Evolutionary conservation across 92 coral and sea anemone genomes (phyloP).

Genomic region (Epizoanthus fatuus): DNA sequence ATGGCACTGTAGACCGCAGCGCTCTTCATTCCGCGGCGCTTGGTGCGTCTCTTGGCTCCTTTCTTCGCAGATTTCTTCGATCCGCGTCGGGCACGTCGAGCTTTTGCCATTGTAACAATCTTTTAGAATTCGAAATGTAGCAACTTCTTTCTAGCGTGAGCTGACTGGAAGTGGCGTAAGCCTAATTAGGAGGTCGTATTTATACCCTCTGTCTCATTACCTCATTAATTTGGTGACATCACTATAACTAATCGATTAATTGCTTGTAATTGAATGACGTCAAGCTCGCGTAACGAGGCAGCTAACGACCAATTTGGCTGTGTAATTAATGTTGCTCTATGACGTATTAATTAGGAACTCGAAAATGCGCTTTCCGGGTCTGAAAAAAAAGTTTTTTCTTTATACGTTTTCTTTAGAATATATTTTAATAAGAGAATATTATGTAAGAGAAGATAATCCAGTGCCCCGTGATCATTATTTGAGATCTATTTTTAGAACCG

Average conservation of each 20-base stretch:
- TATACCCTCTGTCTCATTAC: slow-evolving; percentile 33
- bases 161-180: slow-evolving; percentile 40
- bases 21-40: slow-evolving; percentile 69
- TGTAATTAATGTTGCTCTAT: neutral
- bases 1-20: slow-evolving; percentile 71
- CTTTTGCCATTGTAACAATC: slow-evolving; percentile 36
- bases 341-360: slow-evolving; percentile 19
- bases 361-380: neutral
- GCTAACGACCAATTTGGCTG: neutral
- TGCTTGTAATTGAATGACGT: slow-evolving; percentile 9
- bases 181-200: slow-evolving; percentile 30
- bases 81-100: slow-evolving; percentile 28
- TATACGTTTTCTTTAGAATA: too few species aligned
- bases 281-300: neutral
- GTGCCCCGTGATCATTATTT: too few species aligned
- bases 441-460: too few species aligned
- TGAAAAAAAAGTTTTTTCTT: neutral
- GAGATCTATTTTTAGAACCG: too few species aligned
- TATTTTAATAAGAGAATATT: too few species aligned
- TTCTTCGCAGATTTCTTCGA: slow-evolving; percentile 43
- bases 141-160: slow-evolving; percentile 34
- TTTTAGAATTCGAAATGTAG: slow-evolving; percentile 19
- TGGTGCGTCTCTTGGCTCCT: slow-evolving; percentile 53
- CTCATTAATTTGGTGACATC: slow-evolving; percentile 45
- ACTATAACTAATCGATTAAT: slow-evolving; percentile 26